phyloP scores from a whole-genome alignment of 2,797 vertebrate species.

The Ptychadena robeensis region DNA sequence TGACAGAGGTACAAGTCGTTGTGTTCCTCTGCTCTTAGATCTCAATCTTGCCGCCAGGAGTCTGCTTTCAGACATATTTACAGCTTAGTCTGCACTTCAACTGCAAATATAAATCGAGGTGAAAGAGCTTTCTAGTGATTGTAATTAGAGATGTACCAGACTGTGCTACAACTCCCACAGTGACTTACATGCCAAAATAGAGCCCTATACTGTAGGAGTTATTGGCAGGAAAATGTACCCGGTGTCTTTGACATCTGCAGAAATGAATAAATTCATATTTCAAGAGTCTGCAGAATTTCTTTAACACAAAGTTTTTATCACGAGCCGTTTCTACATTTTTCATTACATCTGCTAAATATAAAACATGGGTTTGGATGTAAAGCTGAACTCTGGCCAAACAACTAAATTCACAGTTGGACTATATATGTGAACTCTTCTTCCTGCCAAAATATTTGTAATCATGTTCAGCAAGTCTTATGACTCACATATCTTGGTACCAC shows the following conservation, averaged over 20 bases:
- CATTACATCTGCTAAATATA: not conserved
- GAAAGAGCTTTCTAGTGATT: constrained; percentile 39
- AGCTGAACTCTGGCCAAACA: not conserved
- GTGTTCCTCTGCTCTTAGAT: constrained; percentile 12
- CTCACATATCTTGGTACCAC: not conserved
- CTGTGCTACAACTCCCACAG: constrained; percentile 33
- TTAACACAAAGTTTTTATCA: not conserved
- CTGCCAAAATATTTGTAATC: not conserved
- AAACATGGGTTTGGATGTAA: not conserved
- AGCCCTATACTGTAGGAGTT: constrained; percentile 36
- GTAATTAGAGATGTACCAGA: constrained; percentile 41
- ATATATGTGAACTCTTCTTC: not conserved
- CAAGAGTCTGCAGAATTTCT: not conserved
- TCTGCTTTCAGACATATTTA: constrained; percentile 24
- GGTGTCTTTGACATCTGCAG: constrained; percentile 24
- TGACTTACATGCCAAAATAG: constrained; percentile 17
- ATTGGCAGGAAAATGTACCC: constrained; percentile 35
- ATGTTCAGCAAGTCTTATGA: not conserved
- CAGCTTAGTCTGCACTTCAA: constrained; percentile 19
- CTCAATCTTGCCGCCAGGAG: not conserved
- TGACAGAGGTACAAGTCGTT: not conserved
- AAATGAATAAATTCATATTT: constrained; percentile 29
- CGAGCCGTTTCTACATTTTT: not conserved
- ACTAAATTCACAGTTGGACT: not conserved
- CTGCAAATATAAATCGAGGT: constrained; percentile 39